Evolutionary conservation across 2,113 vertebrate species (phyloP).

Genomic region (Sisor rabdophorus): DNA sequence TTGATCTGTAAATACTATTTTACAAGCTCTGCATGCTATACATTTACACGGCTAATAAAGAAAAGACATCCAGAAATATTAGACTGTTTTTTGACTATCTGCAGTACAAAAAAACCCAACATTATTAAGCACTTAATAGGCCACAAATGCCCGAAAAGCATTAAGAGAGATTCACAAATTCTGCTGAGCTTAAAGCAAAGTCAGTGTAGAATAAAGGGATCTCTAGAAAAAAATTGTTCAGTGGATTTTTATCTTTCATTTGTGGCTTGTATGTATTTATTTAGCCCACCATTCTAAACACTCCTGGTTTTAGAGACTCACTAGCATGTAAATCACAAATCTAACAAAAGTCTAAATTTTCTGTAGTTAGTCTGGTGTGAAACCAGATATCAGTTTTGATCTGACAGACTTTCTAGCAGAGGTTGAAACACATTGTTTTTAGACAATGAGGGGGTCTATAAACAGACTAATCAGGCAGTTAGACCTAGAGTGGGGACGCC

Average conservation of each 20-base stretch:
- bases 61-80: too few relatives aligned
- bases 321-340: constrained; percentile 45
- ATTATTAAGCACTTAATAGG: constrained; percentile 12
- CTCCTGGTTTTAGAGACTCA: constrained; percentile 50
- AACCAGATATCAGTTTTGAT: constrained; percentile 49
- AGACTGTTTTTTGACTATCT: constrained; percentile 19
- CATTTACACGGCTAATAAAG: too few relatives aligned
- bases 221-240: constrained; percentile 12
- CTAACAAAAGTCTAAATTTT: constrained; percentile 55
- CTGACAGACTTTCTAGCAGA: constrained; percentile 42
- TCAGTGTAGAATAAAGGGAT: neutral
- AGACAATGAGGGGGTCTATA: neutral
- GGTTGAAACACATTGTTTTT: constrained; percentile 23
- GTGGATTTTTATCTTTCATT: constrained; percentile 36
- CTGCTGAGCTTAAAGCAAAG: constrained; percentile 33
- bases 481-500: constrained; percentile 42
- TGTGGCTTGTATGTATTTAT: constrained; percentile 32
- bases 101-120: neutral
- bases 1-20: constrained; percentile 53
- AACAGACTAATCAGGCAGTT: constrained; percentile 59
- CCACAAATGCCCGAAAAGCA: constrained; percentile 30
- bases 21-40: constrained; percentile 44
- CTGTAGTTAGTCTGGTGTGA: constrained; percentile 48
- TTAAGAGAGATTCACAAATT: constrained; percentile 14
- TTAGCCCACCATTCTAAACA: constrained; percentile 12